Base-by-base conservation (phyloP, 2,113 vertebrate species). In the Cyprinodon tularosa region DNA sequence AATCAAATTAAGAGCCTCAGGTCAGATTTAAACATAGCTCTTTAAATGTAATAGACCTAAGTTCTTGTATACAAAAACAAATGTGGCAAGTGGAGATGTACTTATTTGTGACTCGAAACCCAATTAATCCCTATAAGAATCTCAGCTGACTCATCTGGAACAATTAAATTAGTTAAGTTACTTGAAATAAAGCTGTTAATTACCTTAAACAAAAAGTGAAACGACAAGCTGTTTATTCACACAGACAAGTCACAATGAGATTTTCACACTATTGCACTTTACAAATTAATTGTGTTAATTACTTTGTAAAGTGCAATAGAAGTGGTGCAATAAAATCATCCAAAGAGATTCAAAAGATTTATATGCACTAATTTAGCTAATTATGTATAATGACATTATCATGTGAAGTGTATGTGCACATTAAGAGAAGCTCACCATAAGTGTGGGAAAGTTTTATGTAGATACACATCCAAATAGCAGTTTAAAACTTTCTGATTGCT, bases 381-480 rank as follows among this genome's bases (percentile, higher is more conserved):
- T 62, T 67, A 59, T 36, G 71, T 62, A 61, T 29, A 39, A 47
- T 72, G 6, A 66, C 47, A 36, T 68, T 71, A 72, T 2, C 38
- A 47, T 67, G 68, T 53, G 63, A 38, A 65, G 39, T 62, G 47
- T 40, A 36, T 77, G 36, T 13, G 47, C 73, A 50, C 57, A 62
- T 2, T 40, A n/a, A 12, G 57, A 59, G 17, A 17, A 20, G 39
- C 13, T 63, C 59, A 29, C n/a, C n/a, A 12, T 1, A 3, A 60
- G 11, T 37, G 6, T 42, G 9, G 4, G 42, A 42, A 42, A 4
- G 42, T 42, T 42, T 42, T 42, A 42, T 42, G 42, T 42, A 9
- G 42, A 42, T 42, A 42, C 42, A 42, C 42, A 9, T 42, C 42
- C 42, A 3, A 42, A 42, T 9, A 42, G 4, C 5, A 42, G 5